Evolutionary conservation across 2,888 invertebrate species (phyloP).

Genomic region (Cerastoderma edule): DNA sequence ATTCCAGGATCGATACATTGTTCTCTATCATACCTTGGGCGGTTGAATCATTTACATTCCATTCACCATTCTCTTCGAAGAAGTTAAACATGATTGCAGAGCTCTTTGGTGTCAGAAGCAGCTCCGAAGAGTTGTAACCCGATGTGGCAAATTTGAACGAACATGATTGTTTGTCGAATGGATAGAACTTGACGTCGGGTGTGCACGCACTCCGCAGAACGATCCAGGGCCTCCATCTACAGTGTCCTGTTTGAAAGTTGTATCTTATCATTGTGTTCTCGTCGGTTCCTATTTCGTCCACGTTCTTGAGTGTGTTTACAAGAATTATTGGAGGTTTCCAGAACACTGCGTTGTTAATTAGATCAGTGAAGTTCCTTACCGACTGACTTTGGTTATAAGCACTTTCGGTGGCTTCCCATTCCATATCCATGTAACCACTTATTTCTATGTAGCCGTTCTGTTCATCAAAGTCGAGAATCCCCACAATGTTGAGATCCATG

Average conservation of each 20-base stretch:
- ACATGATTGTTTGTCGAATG: slow-evolving; percentile 52
- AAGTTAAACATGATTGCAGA: slow-evolving; percentile 31
- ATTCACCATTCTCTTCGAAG: slow-evolving; percentile 55
- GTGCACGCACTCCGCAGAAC: slow-evolving; percentile 41
- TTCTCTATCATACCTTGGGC: slow-evolving; percentile 6
- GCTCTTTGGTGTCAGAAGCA: slow-evolving; percentile 22
- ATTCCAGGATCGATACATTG: slow-evolving; percentile 38
- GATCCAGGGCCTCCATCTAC: slow-evolving; percentile 53
- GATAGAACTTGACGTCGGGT: slow-evolving; percentile 50
- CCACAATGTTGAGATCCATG: slow-evolving; percentile 43
- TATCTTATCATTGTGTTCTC: slow-evolving; percentile 32
- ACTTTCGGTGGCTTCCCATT: slow-evolving; percentile 36
- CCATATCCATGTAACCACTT: slow-evolving; percentile 47
- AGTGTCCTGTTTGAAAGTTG: slow-evolving; percentile 26
- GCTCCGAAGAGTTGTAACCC: slow-evolving; percentile 36
- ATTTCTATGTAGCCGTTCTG: slow-evolving; percentile 53
- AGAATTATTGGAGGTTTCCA: slow-evolving; percentile 54
- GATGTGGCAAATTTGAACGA: slow-evolving; percentile 44
- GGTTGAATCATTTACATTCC: slow-evolving; percentile 38
- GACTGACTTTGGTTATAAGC: too few relatives aligned
- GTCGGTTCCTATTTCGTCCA: slow-evolving; percentile 47
- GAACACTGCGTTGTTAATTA: slow-evolving; percentile 25
- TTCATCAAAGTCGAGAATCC: slow-evolving; percentile 53
- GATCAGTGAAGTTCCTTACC: slow-evolving; percentile 25
- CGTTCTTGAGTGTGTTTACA: slow-evolving; percentile 46